Evolutionary conservation across 2,888 invertebrate species (phyloP), one percentile per base, ranked within the genome.

Genomic region (Orgyia antiqua): DNA sequence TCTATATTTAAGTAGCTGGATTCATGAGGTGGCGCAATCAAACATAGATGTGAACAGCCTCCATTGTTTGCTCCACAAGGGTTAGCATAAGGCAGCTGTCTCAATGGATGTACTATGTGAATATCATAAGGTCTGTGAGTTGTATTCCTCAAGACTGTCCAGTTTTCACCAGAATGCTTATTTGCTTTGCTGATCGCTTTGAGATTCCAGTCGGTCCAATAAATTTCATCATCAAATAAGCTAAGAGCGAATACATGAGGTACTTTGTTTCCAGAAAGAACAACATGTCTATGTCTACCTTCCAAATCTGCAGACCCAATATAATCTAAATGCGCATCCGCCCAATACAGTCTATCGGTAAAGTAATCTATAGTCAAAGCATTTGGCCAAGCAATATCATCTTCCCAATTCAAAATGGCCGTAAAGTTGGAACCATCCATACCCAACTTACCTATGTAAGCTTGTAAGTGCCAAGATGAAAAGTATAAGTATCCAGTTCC

Each of bases 141-240:
- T 0, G 96, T 96, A 57, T 97, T 98, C 29, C 96, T 80, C 1
- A 98, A 78, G 1, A 93, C 79, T 28, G 88, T 89, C 31, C 94
- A 80, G 51, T 94, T 90, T 45, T 89, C 89, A 13, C 95, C 95
- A 0, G 94, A 94, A 71, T 95, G 97, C 72, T 99, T 99, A 61
- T 97, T 93, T 0, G 98, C 97, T 51, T 93, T 90, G 47, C 93
- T 91, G 31, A 99, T 94, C 0, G 94, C 94, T 69, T 97, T 97
- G 28, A 96, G 79, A 70, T 99, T 99, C 99, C 99, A 99, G 69
- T 99, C 99, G 0, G 98, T 96, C 98, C 98, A 99, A 79, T 93
- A 99, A 10, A 95, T 89, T 53, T 89, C 92, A 58, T 98, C 97
- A 60, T 98, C 99, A 68, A 99, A 98, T 0, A 98, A 88, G 6